Base-by-base conservation (phyloP, 2,888 invertebrate species). In the Mesochorus sp. region DNA sequence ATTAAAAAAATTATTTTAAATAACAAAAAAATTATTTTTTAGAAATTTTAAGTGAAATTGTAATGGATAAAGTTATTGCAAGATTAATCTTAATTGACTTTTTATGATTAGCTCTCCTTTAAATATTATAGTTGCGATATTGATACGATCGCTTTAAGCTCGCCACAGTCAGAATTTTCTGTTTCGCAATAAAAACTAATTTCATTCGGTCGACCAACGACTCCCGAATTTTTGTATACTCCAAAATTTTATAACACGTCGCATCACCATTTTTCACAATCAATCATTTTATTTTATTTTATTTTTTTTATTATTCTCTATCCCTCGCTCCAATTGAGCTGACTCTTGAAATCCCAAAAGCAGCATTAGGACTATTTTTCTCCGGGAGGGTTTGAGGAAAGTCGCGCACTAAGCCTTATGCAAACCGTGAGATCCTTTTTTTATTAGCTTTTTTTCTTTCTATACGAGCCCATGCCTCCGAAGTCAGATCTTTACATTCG, bases 391-490 rank as follows among this genome's bases (percentile, higher is more conserved):
- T n/a, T 19, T 19, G 49, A 49, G 28, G 21, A 19, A 21, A n/a
- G n/a, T n/a, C n/a, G 42, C 59, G 59, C 42, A 24, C 12, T 47
- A 62, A 62, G 47, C 44, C 31, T 47, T 62, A 47, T 62, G 62
- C 62, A 62, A 62, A 62, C 4, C 21, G 28, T 8, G n/a, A 31
- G n/a, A 42, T 8, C n/a, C 8, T 47, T 47, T 55, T 19, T 44
- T 44, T 24, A 14, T 21, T 31, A 31, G 26, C 51, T 6, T 24
- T 19, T 31, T 31, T 47, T 6, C 10, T 14, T 51, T 14, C 8
- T 4, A 42, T 8, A 17, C 53, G 19, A 26, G 39, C 39, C 49
- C n/a, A n/a, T n/a, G n/a, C n/a, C n/a, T n/a, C n/a, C n/a, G n/a
- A n/a, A 71, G 28, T 28, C 8, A 21, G 24, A n/a, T 2, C 19